Evolutionary conservation across 1,140 invertebrate species (phyloP).

Genomic region (Zaprionus africanus): DNA sequence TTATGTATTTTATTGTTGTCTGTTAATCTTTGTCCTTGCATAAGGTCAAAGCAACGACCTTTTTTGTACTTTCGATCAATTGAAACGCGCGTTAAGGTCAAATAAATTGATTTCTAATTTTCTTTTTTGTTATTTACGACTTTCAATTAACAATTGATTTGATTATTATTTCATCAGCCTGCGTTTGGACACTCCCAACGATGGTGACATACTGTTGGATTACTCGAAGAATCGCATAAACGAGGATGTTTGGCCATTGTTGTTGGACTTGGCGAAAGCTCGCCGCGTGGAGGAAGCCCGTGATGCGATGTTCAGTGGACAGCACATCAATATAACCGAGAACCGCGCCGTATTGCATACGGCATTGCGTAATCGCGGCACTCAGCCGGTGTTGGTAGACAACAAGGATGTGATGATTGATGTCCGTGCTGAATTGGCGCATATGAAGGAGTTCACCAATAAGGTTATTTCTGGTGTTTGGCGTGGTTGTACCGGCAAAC

Average conservation of each 20-base stretch:
- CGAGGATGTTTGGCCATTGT: conserved; percentile 89
- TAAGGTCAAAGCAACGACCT: conserved; percentile 70
- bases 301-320: conserved; percentile 96
- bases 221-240: conserved; percentile 98
- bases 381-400: conserved; percentile 92
- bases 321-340: conserved; percentile 99
- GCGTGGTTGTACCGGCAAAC: conserved; percentile 95
- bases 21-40: conserved; percentile 66
- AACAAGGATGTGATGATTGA: conserved; percentile 97
- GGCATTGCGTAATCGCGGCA: conserved; percentile 95
- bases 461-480: conserved; percentile 88
- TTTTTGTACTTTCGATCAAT: conserved; percentile 40
- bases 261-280: conserved; percentile 93
- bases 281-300: conserved; percentile 93
- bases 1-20: conserved; percentile 21
- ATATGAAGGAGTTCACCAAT: conserved; percentile 97
- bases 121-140: conserved; percentile 9
- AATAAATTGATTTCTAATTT: conserved; percentile 45
- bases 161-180: conserved; percentile 86
- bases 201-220: conserved; percentile 95
- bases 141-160: conserved; percentile 42
- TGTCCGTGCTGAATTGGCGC: conserved; percentile 95
- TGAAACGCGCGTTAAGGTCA: conserved; percentile 57
- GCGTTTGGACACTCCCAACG: conserved; percentile 89
- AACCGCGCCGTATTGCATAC: conserved; percentile 97